Base-by-base conservation (phyloP, 2,797 vertebrate genomes). In the Ceryle rudis region DNA sequence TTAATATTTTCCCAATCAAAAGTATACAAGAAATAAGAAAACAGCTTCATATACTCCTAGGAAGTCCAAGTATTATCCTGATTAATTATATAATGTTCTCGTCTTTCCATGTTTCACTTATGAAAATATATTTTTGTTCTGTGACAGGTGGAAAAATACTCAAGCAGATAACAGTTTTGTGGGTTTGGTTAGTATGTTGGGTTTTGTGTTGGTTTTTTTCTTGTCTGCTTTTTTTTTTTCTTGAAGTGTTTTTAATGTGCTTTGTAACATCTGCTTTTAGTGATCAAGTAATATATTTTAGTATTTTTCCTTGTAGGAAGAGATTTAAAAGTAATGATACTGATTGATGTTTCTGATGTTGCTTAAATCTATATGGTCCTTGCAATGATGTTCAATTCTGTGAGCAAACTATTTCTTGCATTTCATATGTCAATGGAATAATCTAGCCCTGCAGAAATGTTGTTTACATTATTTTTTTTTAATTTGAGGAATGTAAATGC, bases 381-480 rank as follows among this genome's bases (percentile, higher is more conserved):
- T 55, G 7, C 55, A 93, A 58, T 70, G 12, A 51, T 67, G 13
- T 49, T 89, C 54, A 85, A 55, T 85, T 86, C 57, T 88, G 49
- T 89, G 52, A 95, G 81, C 42, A 90, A 41, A 88, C 66, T 82
- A 14, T 37, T 94, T 94, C 57, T 91, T 94, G 54, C 23, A 82
- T 72, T 84, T 28, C 23, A 86, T 81, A 65, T 83, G 64, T 87
- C 85, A 96, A 12, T 70, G 46, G 86, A 93, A 96, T 92, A 19
- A 90, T 96, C 33, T 84, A 64, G 28, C 10, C 33, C 25, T 81
- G 25, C 3, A 92, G 51, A 96, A 96, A 92, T 64, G 47, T 88
- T 90, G 57, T 20, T n/a, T 73, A 70, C 14, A 51, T 49, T 51
- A 41, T 29, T 88, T 85, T 47, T 79, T 94, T 92, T 71, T 42